Conservation (phyloP, 2,113 vertebrate species). For the Danionella cerebrum region DNA sequence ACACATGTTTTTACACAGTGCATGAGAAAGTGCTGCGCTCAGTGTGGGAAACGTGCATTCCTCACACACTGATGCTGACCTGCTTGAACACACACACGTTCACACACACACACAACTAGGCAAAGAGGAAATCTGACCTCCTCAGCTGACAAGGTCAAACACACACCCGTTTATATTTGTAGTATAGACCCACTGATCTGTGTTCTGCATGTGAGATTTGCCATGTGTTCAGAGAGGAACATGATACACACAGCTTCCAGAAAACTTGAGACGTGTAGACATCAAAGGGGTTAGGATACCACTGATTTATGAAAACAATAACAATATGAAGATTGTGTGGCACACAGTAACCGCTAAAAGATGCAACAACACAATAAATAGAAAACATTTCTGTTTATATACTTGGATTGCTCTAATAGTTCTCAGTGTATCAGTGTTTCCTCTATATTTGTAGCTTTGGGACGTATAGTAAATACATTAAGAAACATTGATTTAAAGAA, state of each 20-base stretch:
- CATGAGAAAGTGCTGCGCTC: constrained; percentile 33
- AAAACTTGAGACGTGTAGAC: not conserved
- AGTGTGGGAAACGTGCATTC: constrained; percentile 54
- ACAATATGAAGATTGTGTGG: not conserved
- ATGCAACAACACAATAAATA: not conserved
- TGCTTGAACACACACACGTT: constrained; percentile 30
- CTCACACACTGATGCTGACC: constrained; percentile 60
- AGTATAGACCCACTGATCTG: not conserved
- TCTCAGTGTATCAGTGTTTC: too few relatives aligned
- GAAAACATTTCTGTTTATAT: not conserved
- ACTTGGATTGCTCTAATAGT: not conserved
- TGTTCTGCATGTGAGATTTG: constrained; percentile 25
- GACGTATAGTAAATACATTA: too few relatives aligned
- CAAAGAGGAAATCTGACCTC: constrained; percentile 40
- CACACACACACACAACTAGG: constrained; percentile 30
- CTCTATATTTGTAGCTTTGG: too few relatives aligned
- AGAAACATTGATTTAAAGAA: too few relatives aligned
- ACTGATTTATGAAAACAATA: constrained; percentile 2
- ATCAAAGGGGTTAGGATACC: not conserved
- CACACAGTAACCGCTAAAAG: too few relatives aligned
- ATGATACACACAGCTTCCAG: constrained; percentile 6
- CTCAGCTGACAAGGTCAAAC: constrained; percentile 35
- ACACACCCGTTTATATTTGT: not conserved
- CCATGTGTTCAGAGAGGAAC: constrained; percentile 24
- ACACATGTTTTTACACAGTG: constrained; percentile 45